Evolutionary conservation across 37 sponge, comb jelly and placozoan species (phyloP), one percentile per base, ranked within the genome.

Genomic region (Diacarnus erythraeanus): DNA sequence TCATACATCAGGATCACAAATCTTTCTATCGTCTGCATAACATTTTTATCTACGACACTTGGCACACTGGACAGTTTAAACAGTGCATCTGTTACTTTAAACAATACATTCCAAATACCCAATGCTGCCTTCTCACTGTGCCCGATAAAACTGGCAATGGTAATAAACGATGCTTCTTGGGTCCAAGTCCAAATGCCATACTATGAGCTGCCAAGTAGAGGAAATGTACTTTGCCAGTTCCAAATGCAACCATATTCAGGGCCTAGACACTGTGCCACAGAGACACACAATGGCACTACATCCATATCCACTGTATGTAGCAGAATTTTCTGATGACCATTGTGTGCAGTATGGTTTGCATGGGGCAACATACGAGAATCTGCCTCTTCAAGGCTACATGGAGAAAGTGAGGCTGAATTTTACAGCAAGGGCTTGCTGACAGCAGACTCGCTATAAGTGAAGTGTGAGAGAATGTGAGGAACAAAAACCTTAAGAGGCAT

Each of bases 331-430:
- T 70, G 31, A 51, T 80, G 81, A 27, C 81, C 81, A 23, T 80
- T 15, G 9, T 70, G 56, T 23, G 71, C 71, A 44, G 81, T 72
- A 80, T 80, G 71, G 22, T 27, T 23, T 54, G 43, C 77, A 76
- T 84, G 77, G 27, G 76, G n/a, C n/a, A n/a, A n/a, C n/a, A n/a
- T n/a, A n/a, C n/a, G 61, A 17, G n/a, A n/a, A 60, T 60, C 84
- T 23, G 84, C 77, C 22, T 84, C n/a, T n/a, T n/a, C n/a, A n/a
- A n/a, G n/a, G n/a, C 84, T 64, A 76, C 84, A 84, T 61, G 65
- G 74, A 8, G 81, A 23, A 2, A 70, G 81, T 80, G 61, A 26
- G 22, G 9, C 26, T 6, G 27, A 25, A 60, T 60, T 25, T 5
- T 60, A 25, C 61, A 60, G 61, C 22, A 60, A 25, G 4, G 23